A percentile compares a stretch with the other conserved stretches of the same genome.
These are phyloP conservation scores for Pteruthius melanotis DNA, from an alignment of 2,113 vertebrate species.

Conservation along the genomic window DNA sequence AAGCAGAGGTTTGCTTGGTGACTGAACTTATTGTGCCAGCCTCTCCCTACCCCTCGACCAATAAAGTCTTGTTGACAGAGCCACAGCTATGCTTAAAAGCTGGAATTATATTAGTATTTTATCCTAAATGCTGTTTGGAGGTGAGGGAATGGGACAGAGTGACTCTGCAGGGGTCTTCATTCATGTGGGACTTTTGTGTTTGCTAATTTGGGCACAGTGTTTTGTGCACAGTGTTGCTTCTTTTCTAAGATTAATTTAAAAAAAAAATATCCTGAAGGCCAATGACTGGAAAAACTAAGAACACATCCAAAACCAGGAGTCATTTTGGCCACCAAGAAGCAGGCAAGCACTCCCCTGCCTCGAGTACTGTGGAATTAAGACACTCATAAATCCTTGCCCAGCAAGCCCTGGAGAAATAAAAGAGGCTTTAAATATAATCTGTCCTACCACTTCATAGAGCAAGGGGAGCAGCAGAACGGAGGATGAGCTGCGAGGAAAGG, in stretches of 20 bases:
- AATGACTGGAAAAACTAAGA: neutral
- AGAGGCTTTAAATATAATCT: slow-evolving; percentile 42
- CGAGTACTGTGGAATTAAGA: slow-evolving; percentile 26
- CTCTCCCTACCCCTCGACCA: neutral
- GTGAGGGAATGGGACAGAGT: neutral
- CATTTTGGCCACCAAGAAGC: neutral
- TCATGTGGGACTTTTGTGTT: neutral
- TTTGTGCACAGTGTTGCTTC: neutral
- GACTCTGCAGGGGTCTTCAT: neutral
- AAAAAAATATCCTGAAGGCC: neutral
- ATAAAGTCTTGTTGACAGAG: neutral
- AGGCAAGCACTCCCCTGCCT: neutral
- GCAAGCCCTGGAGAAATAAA: slow-evolving; percentile 56
- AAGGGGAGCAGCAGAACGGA: neutral
- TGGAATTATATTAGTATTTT: neutral
- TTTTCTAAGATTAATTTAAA: neutral
- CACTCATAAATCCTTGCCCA: slow-evolving; percentile 34
- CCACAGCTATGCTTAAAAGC: neutral
- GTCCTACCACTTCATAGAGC: neutral
- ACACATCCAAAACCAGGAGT: neutral
- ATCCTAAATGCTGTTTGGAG: neutral
- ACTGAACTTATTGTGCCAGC: neutral
- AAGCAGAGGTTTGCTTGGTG: neutral
- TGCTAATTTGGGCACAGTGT: neutral
- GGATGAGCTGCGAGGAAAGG: slow-evolving; percentile 18